phyloP scores from a whole-genome alignment of 1,140 invertebrate species.

The Heliconius hermathena region DNA sequence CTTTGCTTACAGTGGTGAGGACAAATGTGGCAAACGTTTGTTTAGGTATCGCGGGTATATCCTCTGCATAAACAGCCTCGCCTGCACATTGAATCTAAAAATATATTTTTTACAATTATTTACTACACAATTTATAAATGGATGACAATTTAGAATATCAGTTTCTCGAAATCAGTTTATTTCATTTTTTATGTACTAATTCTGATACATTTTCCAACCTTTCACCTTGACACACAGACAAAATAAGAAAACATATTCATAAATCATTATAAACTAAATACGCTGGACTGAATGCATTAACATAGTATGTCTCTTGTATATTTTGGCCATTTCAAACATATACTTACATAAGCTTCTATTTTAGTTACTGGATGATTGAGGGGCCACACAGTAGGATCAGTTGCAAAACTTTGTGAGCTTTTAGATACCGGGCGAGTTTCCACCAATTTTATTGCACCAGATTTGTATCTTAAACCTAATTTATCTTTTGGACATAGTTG shows the following conservation, averaged over 20 bases:
- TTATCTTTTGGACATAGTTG: constrained; percentile 64
- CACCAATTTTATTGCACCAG: constrained; percentile 77
- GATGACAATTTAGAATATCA: too few species aligned
- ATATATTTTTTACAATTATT: not conserved
- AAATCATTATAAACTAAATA: too few species aligned
- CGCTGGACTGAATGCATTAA: too few species aligned
- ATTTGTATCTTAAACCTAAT: constrained; percentile 62
- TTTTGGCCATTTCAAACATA: too few species aligned
- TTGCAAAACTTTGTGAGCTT: constrained; percentile 85
- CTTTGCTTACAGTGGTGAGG: constrained; percentile 81
- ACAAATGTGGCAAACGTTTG: constrained; percentile 87
- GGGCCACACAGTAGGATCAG: constrained; percentile 85
- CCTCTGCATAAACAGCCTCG: constrained; percentile 85
- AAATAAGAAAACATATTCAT: too few species aligned
- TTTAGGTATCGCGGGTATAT: constrained; percentile 80
- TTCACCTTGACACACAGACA: too few species aligned
- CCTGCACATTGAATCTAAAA: constrained; percentile 83
- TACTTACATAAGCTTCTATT: constrained; percentile 82
- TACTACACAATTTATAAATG: too few species aligned
- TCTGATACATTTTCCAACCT: too few species aligned
- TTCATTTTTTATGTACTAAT: too few species aligned
- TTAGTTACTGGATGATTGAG: constrained; percentile 87
- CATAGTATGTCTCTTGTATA: too few species aligned
- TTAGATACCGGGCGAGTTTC: constrained; percentile 81
- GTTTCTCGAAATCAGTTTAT: too few species aligned